These are phyloP conservation scores for Ectemnius cavifrons DNA, from an alignment of 2,888 invertebrate species.

Conservation along the genomic window DNA sequence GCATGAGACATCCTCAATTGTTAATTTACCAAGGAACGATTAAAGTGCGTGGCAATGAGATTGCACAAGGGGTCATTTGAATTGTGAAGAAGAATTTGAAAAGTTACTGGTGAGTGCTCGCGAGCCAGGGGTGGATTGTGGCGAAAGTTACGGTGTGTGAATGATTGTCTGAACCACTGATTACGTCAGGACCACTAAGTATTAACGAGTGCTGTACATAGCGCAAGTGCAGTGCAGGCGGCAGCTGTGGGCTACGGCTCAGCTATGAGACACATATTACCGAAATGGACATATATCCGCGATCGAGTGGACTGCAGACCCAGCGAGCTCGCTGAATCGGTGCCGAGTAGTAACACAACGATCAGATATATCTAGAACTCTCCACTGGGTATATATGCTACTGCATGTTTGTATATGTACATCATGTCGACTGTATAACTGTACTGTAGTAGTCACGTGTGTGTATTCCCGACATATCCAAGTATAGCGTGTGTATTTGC, in stretches of 20 bases:
- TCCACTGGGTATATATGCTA: slow-evolving; percentile 56
- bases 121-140: slow-evolving; percentile 1
- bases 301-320: slow-evolving; percentile 71
- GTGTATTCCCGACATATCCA: slow-evolving; percentile 74
- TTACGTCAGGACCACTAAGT: slow-evolving; percentile 69
- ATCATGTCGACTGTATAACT: slow-evolving; percentile 72
- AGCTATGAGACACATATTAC: slow-evolving; percentile 69
- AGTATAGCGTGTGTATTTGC: slow-evolving; percentile 63
- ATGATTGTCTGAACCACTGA: slow-evolving; percentile 59
- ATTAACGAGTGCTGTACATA: slow-evolving; percentile 75
- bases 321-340: slow-evolving; percentile 58
- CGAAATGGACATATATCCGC: slow-evolving; percentile 56
- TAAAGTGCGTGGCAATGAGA: too few relatives aligned
- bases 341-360: slow-evolving; percentile 50
- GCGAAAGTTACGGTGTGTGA: slow-evolving; percentile 1
- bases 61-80: too few relatives aligned
- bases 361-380: slow-evolving; percentile 43
- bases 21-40: too few relatives aligned
- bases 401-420: slow-evolving; percentile 76
- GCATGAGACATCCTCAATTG: background rate
- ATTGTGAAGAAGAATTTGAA: too few relatives aligned
- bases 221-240: slow-evolving; percentile 77
- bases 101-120: too few relatives aligned
- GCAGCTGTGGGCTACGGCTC: slow-evolving; percentile 77
- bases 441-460: slow-evolving; percentile 74